phyloP scores from a whole-genome alignment of 1,140 invertebrate species.

The Cydia amplana region DNA sequence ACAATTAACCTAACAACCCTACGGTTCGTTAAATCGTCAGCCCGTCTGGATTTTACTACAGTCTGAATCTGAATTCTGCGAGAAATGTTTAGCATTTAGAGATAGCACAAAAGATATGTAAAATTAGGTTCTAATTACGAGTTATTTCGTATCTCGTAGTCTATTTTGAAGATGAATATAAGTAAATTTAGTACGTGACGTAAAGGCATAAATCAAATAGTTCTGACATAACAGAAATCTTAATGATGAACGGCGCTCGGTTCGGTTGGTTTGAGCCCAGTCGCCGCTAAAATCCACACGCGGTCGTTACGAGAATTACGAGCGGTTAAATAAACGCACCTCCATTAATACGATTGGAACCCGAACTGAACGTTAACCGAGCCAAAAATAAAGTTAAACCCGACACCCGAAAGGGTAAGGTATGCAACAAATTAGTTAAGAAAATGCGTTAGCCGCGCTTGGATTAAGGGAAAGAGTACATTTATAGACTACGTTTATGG shows the following conservation, averaged over 20 bases:
- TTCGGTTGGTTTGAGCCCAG: slow-evolving; percentile 41
- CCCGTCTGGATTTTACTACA: neutral
- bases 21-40: slow-evolving; percentile 35
- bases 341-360: slow-evolving; percentile 67
- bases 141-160: neutral
- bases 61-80: neutral
- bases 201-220: slow-evolving; percentile 5
- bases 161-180: slow-evolving; percentile 5
- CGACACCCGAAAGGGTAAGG: slow-evolving; percentile 48
- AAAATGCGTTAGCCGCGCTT: slow-evolving; percentile 41
- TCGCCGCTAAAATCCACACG: slow-evolving; percentile 58
- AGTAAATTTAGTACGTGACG: neutral
- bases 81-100: neutral
- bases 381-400: slow-evolving; percentile 72
- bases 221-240: neutral
- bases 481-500: slow-evolving; percentile 25
- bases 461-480: slow-evolving; percentile 20
- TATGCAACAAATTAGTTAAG: slow-evolving; percentile 46
- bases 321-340: slow-evolving; percentile 75
- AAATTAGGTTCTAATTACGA: neutral
- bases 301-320: slow-evolving; percentile 67
- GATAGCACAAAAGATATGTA: neutral
- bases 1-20: slow-evolving; percentile 54
- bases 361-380: slow-evolving; percentile 56
- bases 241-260: slow-evolving; percentile 40